Evolutionary conservation across 30 jellyfish, hydroid and myxozoan genomes (phyloP), one percentile per base, ranked within the genome.

Genomic region (Chrysaora quinquecirrha): DNA sequence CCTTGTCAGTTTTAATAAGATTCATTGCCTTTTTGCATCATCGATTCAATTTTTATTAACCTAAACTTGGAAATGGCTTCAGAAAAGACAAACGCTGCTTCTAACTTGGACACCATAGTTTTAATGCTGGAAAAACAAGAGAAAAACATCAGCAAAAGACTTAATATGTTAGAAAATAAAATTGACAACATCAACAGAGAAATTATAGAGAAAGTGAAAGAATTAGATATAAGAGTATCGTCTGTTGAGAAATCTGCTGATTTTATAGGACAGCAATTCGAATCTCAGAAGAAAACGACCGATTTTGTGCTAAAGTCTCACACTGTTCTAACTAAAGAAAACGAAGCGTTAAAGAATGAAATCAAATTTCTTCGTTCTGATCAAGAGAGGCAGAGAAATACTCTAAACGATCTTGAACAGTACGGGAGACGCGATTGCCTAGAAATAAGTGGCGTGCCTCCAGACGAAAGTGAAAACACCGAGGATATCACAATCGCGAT

Each of bases 401-500:
- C 12, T 16, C 22, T 18, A 29, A 48, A 75, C 74, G 77, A 48
- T 23, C 74, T 75, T 21, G 62, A 75, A 34, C 87, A 75, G 60
- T 75, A 75, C 19, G 78, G 87, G 7, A 7, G 78, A 2, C 30
- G 87, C 1, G 87, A 75, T 9, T 27, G 33, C 21, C 3, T 75
- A 2, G 76, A 75, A 22, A 24, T 75, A 2, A 30, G 76, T 75
- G 87, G 87, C 11, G 61, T 75, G 4, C 87, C 87, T 29, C 75
- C 14, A 31, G n/a, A 7, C 27, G 64, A 75, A 4, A 32, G 76
- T 25, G 61, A 75, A 75, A 49, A 48, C 33, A 3, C 29, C 64
- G 77, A 75, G 27, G 76, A 48, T 16, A 75, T 75, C 43, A 30
- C 52, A 19, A 47, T 73, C 9, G 48, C 24, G 4, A 47, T 73